phyloP scores from a whole-genome alignment of 2,888 invertebrate genomes.

The Crossocerus cetratus region DNA sequence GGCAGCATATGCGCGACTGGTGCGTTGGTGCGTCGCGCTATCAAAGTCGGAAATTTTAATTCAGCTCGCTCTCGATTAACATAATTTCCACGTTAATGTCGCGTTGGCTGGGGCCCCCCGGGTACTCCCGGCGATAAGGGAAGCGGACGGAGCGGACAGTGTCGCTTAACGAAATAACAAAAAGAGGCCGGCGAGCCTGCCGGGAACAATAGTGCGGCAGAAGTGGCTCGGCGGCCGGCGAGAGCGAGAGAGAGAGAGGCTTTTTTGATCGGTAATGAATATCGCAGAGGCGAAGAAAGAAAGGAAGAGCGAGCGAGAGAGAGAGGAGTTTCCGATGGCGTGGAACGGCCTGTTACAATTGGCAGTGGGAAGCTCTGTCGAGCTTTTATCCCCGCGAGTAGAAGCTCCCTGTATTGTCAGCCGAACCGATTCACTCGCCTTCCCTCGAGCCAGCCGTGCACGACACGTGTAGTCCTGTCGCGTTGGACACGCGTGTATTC shows the following conservation, averaged over 20 bases:
- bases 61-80: constrained; percentile 39
- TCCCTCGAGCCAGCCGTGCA: too few relatives aligned
- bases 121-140: constrained; percentile 31
- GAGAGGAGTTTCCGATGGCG: constrained; percentile 52
- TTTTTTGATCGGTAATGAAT: constrained; percentile 18
- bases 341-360: constrained; percentile 67
- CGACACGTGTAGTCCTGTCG: too few relatives aligned
- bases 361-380: constrained; percentile 62
- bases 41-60: constrained; percentile 35
- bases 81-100: constrained; percentile 52
- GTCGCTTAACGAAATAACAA: constrained; percentile 43
- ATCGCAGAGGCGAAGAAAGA: background rate
- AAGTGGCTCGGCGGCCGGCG: background rate
- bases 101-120: constrained; percentile 17
- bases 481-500: too few relatives aligned
- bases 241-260: constrained; percentile 2
- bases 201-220: constrained; percentile 8
- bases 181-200: constrained; percentile 30
- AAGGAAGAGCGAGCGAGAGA: constrained; percentile 28
- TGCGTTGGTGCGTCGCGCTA: too few relatives aligned
- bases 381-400: constrained; percentile 57
- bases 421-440: background rate
- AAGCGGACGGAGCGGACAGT: constrained; percentile 15
- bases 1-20: too few relatives aligned
- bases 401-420: constrained; percentile 41